phyloP scores from a whole-genome alignment of 1,140 invertebrate genomes.

The Drosophila sechellia region DNA sequence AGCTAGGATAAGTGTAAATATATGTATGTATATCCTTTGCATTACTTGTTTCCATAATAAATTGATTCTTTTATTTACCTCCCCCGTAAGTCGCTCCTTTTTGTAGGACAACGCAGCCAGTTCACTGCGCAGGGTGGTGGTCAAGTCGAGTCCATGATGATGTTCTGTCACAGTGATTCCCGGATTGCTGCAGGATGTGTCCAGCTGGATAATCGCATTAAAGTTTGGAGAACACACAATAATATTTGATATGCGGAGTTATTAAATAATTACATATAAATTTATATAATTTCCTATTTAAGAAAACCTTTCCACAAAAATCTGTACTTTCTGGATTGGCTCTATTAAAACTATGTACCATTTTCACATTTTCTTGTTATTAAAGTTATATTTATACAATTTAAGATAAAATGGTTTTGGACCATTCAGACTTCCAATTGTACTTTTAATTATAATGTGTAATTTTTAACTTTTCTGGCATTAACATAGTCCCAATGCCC shows the following conservation, averaged over 20 bases:
- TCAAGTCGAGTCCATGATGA: constrained; percentile 86
- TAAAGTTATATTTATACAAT: too few species aligned
- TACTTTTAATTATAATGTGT: too few species aligned
- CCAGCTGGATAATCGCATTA: constrained; percentile 44
- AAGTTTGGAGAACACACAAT: background rate
- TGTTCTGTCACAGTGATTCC: constrained; percentile 63
- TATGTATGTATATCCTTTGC: background rate
- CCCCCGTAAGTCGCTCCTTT: constrained; percentile 90
- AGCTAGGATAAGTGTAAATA: constrained; percentile 32
- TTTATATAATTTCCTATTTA: background rate
- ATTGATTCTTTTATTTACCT: constrained; percentile 85
- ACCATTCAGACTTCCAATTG: background rate
- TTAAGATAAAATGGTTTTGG: too few species aligned
- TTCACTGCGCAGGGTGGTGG: constrained; percentile 91
- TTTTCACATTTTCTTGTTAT: too few species aligned
- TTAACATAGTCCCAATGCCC: background rate
- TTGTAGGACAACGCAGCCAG: constrained; percentile 92
- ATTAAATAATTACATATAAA: too few species aligned
- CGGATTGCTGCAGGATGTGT: constrained; percentile 58
- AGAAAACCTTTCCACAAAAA: background rate
- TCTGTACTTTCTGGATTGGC: too few species aligned
- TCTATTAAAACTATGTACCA: too few species aligned
- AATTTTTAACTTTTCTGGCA: too few species aligned
- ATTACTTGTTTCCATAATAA: background rate
- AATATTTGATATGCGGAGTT: too few species aligned